Conservation (phyloP, 2,113 vertebrate genomes). For the Scolopax mira region DNA sequence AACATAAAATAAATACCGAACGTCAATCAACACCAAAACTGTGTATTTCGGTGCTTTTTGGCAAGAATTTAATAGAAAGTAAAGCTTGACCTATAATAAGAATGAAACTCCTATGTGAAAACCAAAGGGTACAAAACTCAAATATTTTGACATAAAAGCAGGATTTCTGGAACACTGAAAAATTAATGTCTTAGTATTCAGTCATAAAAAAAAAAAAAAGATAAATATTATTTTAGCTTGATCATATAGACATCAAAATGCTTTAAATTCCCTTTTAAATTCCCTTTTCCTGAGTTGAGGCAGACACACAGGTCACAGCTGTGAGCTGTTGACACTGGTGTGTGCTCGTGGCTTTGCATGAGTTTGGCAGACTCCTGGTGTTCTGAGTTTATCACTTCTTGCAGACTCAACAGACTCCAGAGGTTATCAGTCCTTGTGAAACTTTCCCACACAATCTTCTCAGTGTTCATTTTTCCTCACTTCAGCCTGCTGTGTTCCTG, state of each 20-base stretch:
- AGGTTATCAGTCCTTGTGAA: background rate
- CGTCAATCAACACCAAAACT: background rate
- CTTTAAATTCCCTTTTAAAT: background rate
- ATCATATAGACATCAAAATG: background rate
- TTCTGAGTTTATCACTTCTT: background rate
- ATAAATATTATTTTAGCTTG: background rate
- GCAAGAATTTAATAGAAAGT: background rate
- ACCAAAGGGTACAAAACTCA: background rate
- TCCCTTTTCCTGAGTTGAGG: background rate
- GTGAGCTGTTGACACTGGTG: background rate
- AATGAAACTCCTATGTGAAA: background rate
- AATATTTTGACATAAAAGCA: background rate
- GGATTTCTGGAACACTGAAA: background rate
- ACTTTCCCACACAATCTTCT: background rate
- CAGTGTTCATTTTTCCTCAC: background rate
- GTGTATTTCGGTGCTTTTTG: background rate
- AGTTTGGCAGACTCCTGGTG: background rate
- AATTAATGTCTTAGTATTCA: background rate
- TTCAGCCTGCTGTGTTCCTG: background rate
- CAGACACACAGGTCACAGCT: background rate
- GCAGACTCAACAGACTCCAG: background rate
- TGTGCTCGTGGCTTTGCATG: background rate
- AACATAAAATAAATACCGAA: background rate
- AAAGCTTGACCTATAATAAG: background rate
- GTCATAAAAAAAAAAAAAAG: background rate